Evolutionary conservation across 2,113 vertebrate species (phyloP).

Genomic region (Ictalurus punctatus): DNA sequence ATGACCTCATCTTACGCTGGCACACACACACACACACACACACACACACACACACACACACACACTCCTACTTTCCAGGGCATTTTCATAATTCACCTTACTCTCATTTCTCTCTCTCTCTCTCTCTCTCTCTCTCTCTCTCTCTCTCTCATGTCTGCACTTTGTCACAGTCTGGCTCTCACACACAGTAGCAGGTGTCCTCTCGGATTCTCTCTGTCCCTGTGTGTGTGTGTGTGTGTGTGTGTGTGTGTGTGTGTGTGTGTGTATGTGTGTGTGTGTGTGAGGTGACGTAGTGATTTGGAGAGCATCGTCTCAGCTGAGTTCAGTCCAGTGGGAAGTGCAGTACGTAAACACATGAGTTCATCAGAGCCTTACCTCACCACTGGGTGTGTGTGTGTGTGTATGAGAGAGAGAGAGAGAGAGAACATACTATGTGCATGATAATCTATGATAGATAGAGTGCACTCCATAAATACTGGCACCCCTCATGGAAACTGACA

Average conservation of each 20-base stretch:
- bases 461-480: background rate
- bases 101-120: slow-evolving; percentile 17
- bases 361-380: slow-evolving; percentile 50
- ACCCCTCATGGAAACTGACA: background rate
- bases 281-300: slow-evolving; percentile 24
- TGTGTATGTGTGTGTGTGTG: slow-evolving; percentile 33
- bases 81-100: slow-evolving; percentile 14
- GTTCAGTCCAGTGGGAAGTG: slow-evolving; percentile 21
- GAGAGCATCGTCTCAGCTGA: slow-evolving; percentile 27
- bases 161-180: slow-evolving; percentile 28
- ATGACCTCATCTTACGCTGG: slow-evolving; percentile 45
- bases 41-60: background rate
- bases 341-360: slow-evolving; percentile 51
- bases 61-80: background rate
- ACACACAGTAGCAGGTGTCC: slow-evolving; percentile 29
- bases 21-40: slow-evolving; percentile 17
- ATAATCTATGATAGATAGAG: background rate
- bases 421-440: background rate
- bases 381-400: slow-evolving; percentile 26
- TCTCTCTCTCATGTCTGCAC: slow-evolving; percentile 40
- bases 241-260: slow-evolving; percentile 30
- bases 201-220: slow-evolving; percentile 27
- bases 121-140: background rate
- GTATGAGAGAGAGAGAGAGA: background rate
- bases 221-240: slow-evolving; percentile 29